Conservation (phyloP, 2,113 vertebrate species). For the Lophius piscatorius region DNA sequence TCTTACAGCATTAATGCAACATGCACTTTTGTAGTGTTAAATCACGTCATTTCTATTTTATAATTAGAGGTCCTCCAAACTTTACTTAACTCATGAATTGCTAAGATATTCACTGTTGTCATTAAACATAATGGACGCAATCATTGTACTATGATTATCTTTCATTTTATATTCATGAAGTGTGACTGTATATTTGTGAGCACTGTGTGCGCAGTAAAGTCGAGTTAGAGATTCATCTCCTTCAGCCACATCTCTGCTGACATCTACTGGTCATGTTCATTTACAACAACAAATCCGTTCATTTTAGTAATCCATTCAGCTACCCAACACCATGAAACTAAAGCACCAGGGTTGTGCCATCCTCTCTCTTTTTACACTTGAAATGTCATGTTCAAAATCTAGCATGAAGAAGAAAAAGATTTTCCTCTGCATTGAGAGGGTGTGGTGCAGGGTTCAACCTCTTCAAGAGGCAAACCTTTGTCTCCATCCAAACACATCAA, state of each 20-base stretch:
- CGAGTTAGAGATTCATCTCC: not conserved
- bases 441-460: not conserved
- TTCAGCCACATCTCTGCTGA: slow-evolving; percentile 50
- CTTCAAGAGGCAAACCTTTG: slow-evolving; percentile 2
- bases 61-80: not conserved
- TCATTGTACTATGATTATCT: too few relatives aligned
- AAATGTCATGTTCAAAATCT: too few relatives aligned
- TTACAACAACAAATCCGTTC: slow-evolving; percentile 11
- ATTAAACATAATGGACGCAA: not conserved
- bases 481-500: too few relatives aligned
- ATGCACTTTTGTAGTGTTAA: too few relatives aligned
- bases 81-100: not conserved
- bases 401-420: too few relatives aligned
- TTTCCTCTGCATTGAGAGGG: too few relatives aligned
- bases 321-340: not conserved
- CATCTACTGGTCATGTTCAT: slow-evolving; percentile 49
- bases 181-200: too few relatives aligned
- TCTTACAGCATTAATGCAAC: too few relatives aligned
- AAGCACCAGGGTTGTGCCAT: not conserved
- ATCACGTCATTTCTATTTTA: too few relatives aligned
- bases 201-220: too few relatives aligned
- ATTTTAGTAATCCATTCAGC: too few relatives aligned
- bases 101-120: not conserved
- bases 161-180: not conserved
- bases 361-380: not conserved